Base-by-base conservation (phyloP, 1,140 invertebrate species). In the Leptinotarsa texana region DNA sequence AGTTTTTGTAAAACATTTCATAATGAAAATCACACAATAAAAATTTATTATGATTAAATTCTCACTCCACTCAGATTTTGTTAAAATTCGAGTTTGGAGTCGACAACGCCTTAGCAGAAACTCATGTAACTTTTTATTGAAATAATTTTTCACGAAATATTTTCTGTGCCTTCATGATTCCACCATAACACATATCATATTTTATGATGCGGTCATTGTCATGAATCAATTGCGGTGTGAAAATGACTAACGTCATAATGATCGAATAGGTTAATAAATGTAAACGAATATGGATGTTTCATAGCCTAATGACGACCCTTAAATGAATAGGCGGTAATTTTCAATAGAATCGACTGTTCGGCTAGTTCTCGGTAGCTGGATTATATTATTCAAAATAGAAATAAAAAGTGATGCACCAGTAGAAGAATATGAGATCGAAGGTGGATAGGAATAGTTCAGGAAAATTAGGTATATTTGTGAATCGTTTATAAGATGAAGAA, bases 241-340 rank as follows among this genome's bases (percentile, higher is more conserved):
- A 42, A 8, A 42, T 42, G 15, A 42, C 24, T 4, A 24, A 67
- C 24, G 65, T 24, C 65, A 68, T 33, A 67, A 74, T 57, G 51
- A 57, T 57, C 51, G 51, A 57, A 18, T 57, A 57, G 13, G 51
- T 57, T 57, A 57, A 15, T 57, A 57, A n/a, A 57, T 18, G 51
- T 57, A 17, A 57, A 57, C 51, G 51, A 57, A 57, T 57, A 57
- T 57, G 51, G 5, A 57, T 57, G 51, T 15, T 57, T 57, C 51
- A 57, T 57, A n/a, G 17, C 51, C 17, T 57, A 57, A 57, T 57
- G 51, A 57, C 51, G 51, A 57, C n/a, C 66, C 63, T 27, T 63
- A 73, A 74, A 33, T 76, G 75, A 77, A 77, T 77, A 77, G 75
- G n/a, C 69, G 24, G 21, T 77, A 77, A 77, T 77, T 77, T 77